Evolutionary conservation across 1,140 invertebrate species (phyloP).

Genomic region (Carposina sasakii): DNA sequence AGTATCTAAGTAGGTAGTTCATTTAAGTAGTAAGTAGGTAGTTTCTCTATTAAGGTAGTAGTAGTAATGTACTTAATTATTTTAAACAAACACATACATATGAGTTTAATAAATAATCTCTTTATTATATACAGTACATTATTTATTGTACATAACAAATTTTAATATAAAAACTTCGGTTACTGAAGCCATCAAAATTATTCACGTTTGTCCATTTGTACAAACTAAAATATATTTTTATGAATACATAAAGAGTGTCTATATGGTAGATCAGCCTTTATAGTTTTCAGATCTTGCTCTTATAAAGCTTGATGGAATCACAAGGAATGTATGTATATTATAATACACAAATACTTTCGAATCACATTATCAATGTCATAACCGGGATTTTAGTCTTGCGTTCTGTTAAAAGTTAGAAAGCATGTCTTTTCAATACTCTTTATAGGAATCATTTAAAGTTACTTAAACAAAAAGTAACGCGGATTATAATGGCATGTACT

Average conservation of each 20-base stretch:
- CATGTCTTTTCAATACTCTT: conserved; percentile 47
- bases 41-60: too few species aligned
- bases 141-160: conserved; percentile 60
- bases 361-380: conserved; percentile 37
- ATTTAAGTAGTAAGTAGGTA: too few species aligned
- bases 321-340: conserved; percentile 49
- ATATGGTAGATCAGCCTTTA: conserved; percentile 48
- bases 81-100: too few species aligned
- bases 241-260: conserved; percentile 49
- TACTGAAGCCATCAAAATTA: conserved; percentile 55
- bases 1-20: too few species aligned
- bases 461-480: conserved; percentile 49
- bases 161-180: conserved; percentile 60
- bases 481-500: conserved; percentile 50
- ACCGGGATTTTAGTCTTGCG: conserved; percentile 55
- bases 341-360: conserved; percentile 42
- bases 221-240: conserved; percentile 44
- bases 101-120: conserved; percentile 65
- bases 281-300: conserved; percentile 53
- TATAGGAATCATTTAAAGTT: conserved; percentile 63
- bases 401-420: conserved; percentile 68
- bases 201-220: conserved; percentile 37
- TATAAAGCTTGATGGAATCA: conserved; percentile 37
- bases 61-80: too few species aligned
- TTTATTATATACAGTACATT: conserved; percentile 70